Conservation (phyloP, 2,888 invertebrate species). For the Dioctria rufipes region DNA sequence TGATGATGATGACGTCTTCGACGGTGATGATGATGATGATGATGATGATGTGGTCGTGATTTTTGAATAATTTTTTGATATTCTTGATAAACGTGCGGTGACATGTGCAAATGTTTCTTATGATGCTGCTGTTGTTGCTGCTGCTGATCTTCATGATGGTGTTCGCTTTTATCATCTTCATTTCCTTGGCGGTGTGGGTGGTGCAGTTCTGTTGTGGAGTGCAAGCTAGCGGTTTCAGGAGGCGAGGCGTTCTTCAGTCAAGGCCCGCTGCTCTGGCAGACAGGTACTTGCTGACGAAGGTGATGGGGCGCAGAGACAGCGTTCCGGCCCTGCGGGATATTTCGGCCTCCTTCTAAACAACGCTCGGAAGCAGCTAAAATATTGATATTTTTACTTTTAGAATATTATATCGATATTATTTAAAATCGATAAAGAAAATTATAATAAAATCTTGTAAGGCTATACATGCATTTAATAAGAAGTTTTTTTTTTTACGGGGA, state of each 20-base stretch:
- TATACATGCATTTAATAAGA: too few species aligned
- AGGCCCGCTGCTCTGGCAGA: slow-evolving; percentile 73
- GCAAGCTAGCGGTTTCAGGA: slow-evolving; percentile 73
- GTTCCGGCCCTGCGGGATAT: slow-evolving; percentile 77
- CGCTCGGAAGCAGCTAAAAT: slow-evolving; percentile 87
- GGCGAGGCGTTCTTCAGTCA: slow-evolving; percentile 80
- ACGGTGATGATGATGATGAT: slow-evolving; percentile 59
- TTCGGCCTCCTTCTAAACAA: slow-evolving; percentile 82
- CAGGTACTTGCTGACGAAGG: slow-evolving; percentile 73
- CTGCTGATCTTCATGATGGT: slow-evolving; percentile 39
- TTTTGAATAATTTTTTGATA: slow-evolving; percentile 31
- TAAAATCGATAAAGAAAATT: too few species aligned
- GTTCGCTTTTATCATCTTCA: slow-evolving; percentile 33
- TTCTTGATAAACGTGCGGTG: slow-evolving; percentile 38
- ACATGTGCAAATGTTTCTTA: slow-evolving; percentile 22
- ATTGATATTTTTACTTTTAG: slow-evolving; percentile 46
- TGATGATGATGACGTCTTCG: slow-evolving; percentile 62
- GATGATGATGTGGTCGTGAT: slow-evolving; percentile 48
- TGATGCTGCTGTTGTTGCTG: slow-evolving; percentile 33
- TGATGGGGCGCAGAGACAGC: slow-evolving; percentile 76
- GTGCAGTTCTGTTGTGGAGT: slow-evolving; percentile 62
- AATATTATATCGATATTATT: slow-evolving; percentile 34
- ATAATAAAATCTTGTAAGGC: too few species aligned
- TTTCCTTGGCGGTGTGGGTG: slow-evolving; percentile 35
- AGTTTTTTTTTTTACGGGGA: background rate